Conservation (phyloP, 2,888 invertebrate species). For the Oligia latruncula region DNA sequence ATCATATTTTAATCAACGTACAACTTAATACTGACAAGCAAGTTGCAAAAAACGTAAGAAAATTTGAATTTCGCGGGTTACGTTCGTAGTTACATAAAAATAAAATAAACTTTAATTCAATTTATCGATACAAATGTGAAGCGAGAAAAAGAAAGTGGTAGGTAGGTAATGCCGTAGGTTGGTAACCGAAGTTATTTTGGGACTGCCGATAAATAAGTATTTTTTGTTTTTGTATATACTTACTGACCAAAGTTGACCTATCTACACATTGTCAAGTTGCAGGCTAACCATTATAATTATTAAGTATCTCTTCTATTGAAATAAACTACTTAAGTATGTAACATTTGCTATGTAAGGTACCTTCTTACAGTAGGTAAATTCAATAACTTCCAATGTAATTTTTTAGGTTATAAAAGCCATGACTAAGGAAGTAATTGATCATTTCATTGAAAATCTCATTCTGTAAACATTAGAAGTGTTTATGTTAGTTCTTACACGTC, state of each 20-base stretch:
- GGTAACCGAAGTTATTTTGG: slow-evolving; percentile 27
- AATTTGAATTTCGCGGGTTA: too few relatives aligned
- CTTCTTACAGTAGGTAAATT: not conserved
- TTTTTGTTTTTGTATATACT: too few relatives aligned
- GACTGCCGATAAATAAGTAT: not conserved
- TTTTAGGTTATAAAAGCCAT: slow-evolving; percentile 35
- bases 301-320: not conserved
- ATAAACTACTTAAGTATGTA: not conserved
- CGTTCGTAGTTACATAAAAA: not conserved
- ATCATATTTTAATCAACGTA: too few relatives aligned
- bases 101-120: not conserved
- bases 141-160: not conserved
- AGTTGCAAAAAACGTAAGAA: too few relatives aligned
- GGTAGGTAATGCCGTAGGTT: not conserved
- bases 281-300: not conserved
- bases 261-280: not conserved
- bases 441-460: not conserved
- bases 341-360: not conserved
- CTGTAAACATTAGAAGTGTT: not conserved
- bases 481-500: not conserved
- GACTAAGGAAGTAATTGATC: not conserved
- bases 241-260: not conserved
- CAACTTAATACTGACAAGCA: too few relatives aligned
- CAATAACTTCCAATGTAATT: not conserved
- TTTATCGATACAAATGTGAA: not conserved